Base-by-base conservation (phyloP, 1,140 invertebrate genomes). In the Drosophila nebulosa region DNA sequence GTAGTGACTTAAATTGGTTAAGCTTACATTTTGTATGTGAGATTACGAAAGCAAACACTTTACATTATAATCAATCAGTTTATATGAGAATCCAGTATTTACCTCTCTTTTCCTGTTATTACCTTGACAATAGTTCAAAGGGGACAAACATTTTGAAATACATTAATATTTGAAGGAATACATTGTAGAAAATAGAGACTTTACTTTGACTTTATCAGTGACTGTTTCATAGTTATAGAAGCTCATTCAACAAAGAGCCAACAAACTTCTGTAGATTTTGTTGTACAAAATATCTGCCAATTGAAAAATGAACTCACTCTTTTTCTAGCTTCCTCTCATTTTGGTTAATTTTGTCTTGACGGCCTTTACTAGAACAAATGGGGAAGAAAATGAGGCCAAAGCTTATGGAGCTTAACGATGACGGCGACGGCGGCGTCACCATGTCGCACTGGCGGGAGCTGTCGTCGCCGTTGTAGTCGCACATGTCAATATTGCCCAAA, bases 401-500 rank as follows among this genome's bases (percentile, higher is more conserved):
- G 65, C 67, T 46, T 52, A 46, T 42, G 55, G 63, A 74, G 79
- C 69, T 64, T 7, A 27, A 27, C 55, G 30, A 10, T 10, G 10
- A 10, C 30, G 9, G 0, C 30, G 1, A 32, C 63, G 32, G 50
- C 52, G 39, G 16, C 52, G 46, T 21, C 64, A 30, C 4, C 10
- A 46, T 32, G 61, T 53, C 24, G 50, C 30, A 14, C 12, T 18
- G 21, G 30, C 56, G 46, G 30, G 39, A 10, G 10, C 30, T 9
- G 30, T 3, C 10, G 2, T 16, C 63, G 32, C 36, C 52, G 39
- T 14, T 39, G 59, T 21, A 60, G 16, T 46, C 39, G 52, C 52
- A 85, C 78, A 86, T 86, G 78, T 85, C 81, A 81, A 86, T 74
- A 86, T 85, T 78, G 78, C 74, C 81, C 83, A 86, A 85, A 85